Evolutionary conservation across 1,140 invertebrate genomes (phyloP).

Genomic region (Idris sp.): DNA sequence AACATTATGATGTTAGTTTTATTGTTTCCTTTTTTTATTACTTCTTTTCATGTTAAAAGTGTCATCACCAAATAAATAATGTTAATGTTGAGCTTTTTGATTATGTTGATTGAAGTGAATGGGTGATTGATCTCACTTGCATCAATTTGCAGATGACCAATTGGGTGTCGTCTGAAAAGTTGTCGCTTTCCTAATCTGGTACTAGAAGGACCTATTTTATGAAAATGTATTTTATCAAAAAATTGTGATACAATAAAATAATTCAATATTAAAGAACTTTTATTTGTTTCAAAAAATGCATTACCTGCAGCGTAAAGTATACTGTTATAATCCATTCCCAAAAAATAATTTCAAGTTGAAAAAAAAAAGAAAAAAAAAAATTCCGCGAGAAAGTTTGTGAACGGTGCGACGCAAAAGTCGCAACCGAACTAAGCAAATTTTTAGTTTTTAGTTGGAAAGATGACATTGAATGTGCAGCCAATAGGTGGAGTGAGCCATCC

Average conservation of each 20-base stretch:
- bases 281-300: too few relatives aligned
- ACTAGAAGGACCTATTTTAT: constrained; percentile 55
- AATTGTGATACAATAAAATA: too few relatives aligned
- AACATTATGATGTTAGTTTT: too few relatives aligned
- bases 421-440: constrained; percentile 51
- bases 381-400: constrained; percentile 15
- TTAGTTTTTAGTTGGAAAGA: constrained; percentile 40
- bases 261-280: constrained; percentile 4
- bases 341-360: not conserved
- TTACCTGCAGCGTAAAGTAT: constrained; percentile 25
- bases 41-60: too few relatives aligned
- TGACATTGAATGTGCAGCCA: constrained; percentile 60
- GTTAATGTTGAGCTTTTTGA: too few relatives aligned
- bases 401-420: constrained; percentile 48
- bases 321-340: constrained; percentile 42
- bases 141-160: constrained; percentile 51
- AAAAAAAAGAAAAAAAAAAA: not conserved
- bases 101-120: too few relatives aligned
- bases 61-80: too few relatives aligned
- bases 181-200: constrained; percentile 49
- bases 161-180: constrained; percentile 60
- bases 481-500: too few relatives aligned
- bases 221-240: too few relatives aligned
- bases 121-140: constrained; percentile 49
- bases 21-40: not conserved